phyloP scores from a whole-genome alignment of 2,888 invertebrate species.

The Crioceris asparagi region DNA sequence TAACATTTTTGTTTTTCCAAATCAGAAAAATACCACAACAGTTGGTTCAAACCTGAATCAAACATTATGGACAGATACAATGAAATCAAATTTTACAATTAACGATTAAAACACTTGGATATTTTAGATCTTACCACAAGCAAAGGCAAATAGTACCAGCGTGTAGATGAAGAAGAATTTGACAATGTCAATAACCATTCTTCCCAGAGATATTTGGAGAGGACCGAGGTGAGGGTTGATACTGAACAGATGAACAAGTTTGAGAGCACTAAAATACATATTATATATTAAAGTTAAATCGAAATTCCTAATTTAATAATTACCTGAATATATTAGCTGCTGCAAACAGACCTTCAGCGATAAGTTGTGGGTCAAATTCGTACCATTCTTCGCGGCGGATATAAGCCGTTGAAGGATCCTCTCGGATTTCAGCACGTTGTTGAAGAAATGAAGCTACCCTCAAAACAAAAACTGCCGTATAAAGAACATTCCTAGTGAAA shows the following conservation, averaged over 20 bases:
- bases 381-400: conserved; percentile 82
- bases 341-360: conserved; percentile 87
- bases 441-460: conserved; percentile 64
- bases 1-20: conserved; percentile 74
- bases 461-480: conserved; percentile 60
- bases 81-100: not conserved
- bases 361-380: conserved; percentile 85
- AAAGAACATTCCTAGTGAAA: conserved; percentile 81
- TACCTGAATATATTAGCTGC: conserved; percentile 88
- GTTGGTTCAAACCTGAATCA: conserved; percentile 62
- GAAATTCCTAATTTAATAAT: not conserved
- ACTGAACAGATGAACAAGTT: conserved; percentile 93
- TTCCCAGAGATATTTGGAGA: conserved; percentile 84
- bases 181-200: conserved; percentile 89
- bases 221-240: conserved; percentile 95
- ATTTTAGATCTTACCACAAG: conserved; percentile 63
- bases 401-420: conserved; percentile 58
- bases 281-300: not conserved
- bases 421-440: conserved; percentile 56
- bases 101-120: not conserved
- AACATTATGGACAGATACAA: not conserved
- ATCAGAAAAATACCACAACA: conserved; percentile 89
- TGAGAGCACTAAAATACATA: conserved; percentile 59
- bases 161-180: conserved; percentile 95
- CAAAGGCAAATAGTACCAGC: conserved; percentile 87